phyloP scores from a whole-genome alignment of 2,888 invertebrate genomes.

The Agrochola lota region DNA sequence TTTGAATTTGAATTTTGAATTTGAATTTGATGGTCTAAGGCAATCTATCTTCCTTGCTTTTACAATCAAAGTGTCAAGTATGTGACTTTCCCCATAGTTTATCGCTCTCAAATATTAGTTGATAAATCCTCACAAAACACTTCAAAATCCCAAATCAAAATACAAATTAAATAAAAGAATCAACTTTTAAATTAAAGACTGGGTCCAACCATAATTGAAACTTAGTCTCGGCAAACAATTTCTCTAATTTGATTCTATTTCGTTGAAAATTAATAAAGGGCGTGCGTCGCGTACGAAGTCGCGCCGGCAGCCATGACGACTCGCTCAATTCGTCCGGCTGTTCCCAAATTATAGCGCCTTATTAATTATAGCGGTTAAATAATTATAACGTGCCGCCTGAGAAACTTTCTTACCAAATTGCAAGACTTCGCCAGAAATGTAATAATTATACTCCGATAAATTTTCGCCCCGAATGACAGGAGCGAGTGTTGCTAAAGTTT shows the following conservation, averaged over 20 bases:
- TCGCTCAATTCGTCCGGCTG: constrained; percentile 74
- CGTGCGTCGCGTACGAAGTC: constrained; percentile 74
- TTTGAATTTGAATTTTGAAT: too few relatives aligned
- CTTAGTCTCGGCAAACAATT: constrained; percentile 73
- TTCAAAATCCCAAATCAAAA: constrained; percentile 37
- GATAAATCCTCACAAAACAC: constrained; percentile 2
- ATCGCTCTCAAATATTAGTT: neutral
- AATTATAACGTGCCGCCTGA: constrained; percentile 68
- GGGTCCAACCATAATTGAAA: constrained; percentile 65
- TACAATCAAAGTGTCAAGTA: neutral
- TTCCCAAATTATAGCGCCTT: constrained; percentile 78
- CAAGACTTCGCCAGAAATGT: constrained; percentile 68
- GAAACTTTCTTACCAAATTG: constrained; percentile 68
- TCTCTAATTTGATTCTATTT: constrained; percentile 81
- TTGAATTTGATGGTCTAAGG: too few relatives aligned
- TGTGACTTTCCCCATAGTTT: neutral
- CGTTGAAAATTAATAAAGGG: constrained; percentile 81
- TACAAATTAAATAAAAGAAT: constrained; percentile 51
- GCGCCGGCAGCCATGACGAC: constrained; percentile 69
- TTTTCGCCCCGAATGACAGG: constrained; percentile 62
- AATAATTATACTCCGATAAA: constrained; percentile 72
- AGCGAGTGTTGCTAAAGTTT: constrained; percentile 66
- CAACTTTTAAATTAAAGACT: constrained; percentile 56
- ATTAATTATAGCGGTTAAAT: constrained; percentile 81
- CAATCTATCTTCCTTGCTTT: neutral